Conservation (phyloP, 1,140 invertebrate species). For the Holcopasites calliopsidis region DNA sequence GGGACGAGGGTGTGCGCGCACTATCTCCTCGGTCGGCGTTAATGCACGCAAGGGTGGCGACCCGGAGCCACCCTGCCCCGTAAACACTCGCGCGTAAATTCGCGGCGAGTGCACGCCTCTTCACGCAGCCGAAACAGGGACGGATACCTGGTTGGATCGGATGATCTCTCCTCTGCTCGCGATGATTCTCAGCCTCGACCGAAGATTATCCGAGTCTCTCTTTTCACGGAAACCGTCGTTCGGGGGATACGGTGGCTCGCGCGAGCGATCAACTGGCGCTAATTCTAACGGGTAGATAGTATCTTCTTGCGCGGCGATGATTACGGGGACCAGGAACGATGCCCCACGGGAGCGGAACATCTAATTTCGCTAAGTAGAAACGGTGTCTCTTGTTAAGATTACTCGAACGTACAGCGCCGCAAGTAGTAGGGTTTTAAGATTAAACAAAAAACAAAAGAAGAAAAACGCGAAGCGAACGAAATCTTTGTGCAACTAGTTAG, state of each 20-base stretch:
- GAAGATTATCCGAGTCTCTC: constrained; percentile 5
- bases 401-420: background rate
- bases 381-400: constrained; percentile 36
- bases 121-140: constrained; percentile 14
- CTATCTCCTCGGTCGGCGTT: constrained; percentile 52
- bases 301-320: constrained; percentile 37
- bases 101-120: constrained; percentile 51
- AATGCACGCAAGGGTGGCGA: constrained; percentile 56
- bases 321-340: constrained; percentile 10
- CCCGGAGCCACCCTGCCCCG: constrained; percentile 56
- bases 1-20: constrained; percentile 39
- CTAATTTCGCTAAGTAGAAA: constrained; percentile 47
- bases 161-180: background rate
- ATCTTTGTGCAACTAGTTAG: constrained; percentile 6
- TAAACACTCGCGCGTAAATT: constrained; percentile 69
- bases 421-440: background rate
- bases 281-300: constrained; percentile 43
- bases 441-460: background rate
- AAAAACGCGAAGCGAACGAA: background rate
- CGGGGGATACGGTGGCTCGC: too few species aligned
- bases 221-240: constrained; percentile 15
- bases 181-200: constrained; percentile 31
- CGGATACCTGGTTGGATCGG: constrained; percentile 39
- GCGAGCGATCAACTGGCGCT: constrained; percentile 31
- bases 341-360: constrained; percentile 8